A percentile compares a stretch with the other conserved stretches of the same genome.
phyloP scores from a whole-genome alignment of 2,888 invertebrate genomes.

The Andrena flavipes region DNA sequence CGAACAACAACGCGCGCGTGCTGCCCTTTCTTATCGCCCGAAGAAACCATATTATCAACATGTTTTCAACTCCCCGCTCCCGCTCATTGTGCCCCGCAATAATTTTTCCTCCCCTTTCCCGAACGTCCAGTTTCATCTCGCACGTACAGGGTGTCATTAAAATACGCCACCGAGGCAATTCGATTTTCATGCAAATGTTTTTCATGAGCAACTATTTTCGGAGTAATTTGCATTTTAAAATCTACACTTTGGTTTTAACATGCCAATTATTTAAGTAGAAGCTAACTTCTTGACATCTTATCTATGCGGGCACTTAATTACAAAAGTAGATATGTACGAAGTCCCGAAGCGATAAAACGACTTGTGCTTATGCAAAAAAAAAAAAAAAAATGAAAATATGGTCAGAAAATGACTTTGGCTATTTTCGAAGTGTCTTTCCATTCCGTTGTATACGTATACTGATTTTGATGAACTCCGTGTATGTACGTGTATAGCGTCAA shows the following conservation, averaged over 20 bases:
- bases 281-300: too few relatives aligned
- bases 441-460: too few relatives aligned
- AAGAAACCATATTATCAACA: constrained; percentile 66
- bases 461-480: too few relatives aligned
- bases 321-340: too few relatives aligned
- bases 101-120: constrained; percentile 71
- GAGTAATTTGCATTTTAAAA: too few relatives aligned
- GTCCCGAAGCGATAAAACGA: too few relatives aligned
- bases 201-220: too few relatives aligned
- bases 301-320: neutral
- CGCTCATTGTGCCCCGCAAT: constrained; percentile 55
- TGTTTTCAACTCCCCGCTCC: constrained; percentile 62
- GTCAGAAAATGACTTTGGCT: neutral
- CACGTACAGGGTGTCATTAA: constrained; percentile 28
- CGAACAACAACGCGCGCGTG: constrained; percentile 59
- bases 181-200: too few relatives aligned
- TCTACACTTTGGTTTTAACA: accelerated
- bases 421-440: neutral
- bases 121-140: constrained; percentile 37
- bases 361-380: neutral
- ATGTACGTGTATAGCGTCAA: too few relatives aligned
- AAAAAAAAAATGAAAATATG: neutral
- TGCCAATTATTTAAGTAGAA: too few relatives aligned
- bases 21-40: constrained; percentile 60
- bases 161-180: neutral